Conservation (phyloP, 2,797 vertebrate species). For the Phrynocephalus vlangalii region DNA sequence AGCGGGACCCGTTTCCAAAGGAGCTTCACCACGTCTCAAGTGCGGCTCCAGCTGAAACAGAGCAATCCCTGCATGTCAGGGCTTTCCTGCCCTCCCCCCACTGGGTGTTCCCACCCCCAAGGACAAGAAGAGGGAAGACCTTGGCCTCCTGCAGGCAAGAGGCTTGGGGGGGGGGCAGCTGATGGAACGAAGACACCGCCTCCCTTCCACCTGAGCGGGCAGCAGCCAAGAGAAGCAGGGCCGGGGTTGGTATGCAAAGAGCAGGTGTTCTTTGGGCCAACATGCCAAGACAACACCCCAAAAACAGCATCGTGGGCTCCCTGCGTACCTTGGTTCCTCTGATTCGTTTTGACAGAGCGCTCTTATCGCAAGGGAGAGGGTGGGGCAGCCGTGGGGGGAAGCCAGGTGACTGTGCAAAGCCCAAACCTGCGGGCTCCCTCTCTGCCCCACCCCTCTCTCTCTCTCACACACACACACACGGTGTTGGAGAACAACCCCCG, state of each 20-base stretch:
- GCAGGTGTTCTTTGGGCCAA: constrained; percentile 24
- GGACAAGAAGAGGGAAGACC: too few species aligned
- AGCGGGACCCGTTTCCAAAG: too few species aligned
- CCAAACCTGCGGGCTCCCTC: not conserved
- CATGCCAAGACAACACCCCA: constrained; percentile 3
- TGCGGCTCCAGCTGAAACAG: not conserved
- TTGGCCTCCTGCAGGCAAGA: too few species aligned
- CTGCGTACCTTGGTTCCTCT: not conserved
- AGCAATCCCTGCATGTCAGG: not conserved
- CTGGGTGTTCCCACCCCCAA: too few species aligned
- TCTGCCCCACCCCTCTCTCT: not conserved
- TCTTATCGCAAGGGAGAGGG: not conserved
- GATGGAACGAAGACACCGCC: not conserved
- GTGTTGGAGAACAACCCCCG: not conserved
- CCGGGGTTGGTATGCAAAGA: not conserved
- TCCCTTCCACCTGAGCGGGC: constrained; percentile 6
- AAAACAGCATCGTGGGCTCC: not conserved
- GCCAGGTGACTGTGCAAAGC: not conserved
- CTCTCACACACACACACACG: not conserved
- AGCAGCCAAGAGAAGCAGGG: not conserved
- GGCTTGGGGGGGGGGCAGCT: not conserved
- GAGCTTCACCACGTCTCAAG: not conserved
- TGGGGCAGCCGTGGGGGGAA: not conserved
- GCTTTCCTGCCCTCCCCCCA: too few species aligned
- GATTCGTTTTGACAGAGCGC: constrained; percentile 6